Percentiles rank a stretch among this genome's conserved stretches.
These are phyloP conservation scores for Eubucco bourcierii DNA, from an alignment of 2,113 vertebrate genomes.

Conservation along the genomic window DNA sequence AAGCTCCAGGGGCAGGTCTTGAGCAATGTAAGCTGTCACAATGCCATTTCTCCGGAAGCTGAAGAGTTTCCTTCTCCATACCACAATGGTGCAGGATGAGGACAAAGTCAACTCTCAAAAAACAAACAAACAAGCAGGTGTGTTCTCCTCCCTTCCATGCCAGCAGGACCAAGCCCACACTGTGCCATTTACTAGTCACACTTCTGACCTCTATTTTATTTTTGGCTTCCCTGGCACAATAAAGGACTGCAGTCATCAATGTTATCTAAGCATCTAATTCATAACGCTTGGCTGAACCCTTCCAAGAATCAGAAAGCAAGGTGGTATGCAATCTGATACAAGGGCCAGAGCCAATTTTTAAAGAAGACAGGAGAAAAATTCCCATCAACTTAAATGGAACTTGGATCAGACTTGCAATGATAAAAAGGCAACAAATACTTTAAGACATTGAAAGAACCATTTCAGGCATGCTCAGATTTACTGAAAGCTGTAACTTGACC, in stretches of 20 bases:
- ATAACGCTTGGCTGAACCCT: constrained; percentile 58
- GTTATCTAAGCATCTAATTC: constrained; percentile 66
- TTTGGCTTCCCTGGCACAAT: constrained; percentile 46
- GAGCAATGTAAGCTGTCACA: not conserved
- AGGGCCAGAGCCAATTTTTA: constrained; percentile 14
- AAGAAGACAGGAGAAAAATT: constrained; percentile 30
- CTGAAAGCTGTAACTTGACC: constrained; percentile 57
- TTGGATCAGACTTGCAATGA: constrained; percentile 33
- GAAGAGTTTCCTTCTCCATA: not conserved
- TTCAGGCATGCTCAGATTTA: constrained; percentile 46
- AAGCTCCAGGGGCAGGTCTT: not conserved
- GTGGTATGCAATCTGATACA: constrained; percentile 44
- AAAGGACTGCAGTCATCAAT: constrained; percentile 41
- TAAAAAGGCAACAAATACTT: constrained; percentile 60
- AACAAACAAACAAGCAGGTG: not conserved
- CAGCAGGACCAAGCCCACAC: not conserved
- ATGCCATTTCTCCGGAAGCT: not conserved
- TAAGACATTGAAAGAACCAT: constrained; percentile 44
- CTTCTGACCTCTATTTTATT: constrained; percentile 52
- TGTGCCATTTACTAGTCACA: not conserved
- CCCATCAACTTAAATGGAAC: constrained; percentile 45
- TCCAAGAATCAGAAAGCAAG: constrained; percentile 61
- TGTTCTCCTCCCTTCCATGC: not conserved
- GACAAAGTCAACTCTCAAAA: not conserved
- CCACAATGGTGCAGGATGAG: rapidly evolving